Base-by-base conservation (phyloP, 2,113 vertebrate genomes). In the Callionymus lyra region DNA sequence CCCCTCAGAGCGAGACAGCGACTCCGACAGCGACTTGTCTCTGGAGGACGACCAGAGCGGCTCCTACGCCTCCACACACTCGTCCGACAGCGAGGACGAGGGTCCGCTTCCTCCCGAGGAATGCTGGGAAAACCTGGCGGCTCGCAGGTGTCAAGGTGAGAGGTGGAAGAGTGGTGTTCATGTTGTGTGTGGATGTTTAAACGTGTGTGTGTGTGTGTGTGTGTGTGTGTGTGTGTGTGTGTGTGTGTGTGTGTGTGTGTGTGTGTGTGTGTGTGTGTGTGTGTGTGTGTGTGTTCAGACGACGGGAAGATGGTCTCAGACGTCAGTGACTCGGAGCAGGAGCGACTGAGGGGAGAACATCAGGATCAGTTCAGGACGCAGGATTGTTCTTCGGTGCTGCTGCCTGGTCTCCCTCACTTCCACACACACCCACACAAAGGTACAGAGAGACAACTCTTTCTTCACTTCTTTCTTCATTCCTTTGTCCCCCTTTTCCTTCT, bases 11-110 rank as follows among this genome's bases (percentile, higher is more conserved):
- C 85, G 54, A 0, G 90, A 93, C 80, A 91, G 88, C 0, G 93
- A 96, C 71, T 93, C 92, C 0, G 92, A 97, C 80, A 94, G 91
- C 38, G 93, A 97, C 56, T 65, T 96, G 59, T 97, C 93, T 12
- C 68, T 91, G 44, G 93, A 94, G 61, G 92, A 94, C 0, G 92
- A 93, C 63, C 87, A 86, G 44, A 97, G 92, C 4, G 90, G 87
- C 17, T 97, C 92, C 42, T 94, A 86, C 0, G 87, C 89, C 38
- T 94, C 93, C 38, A 90, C 89, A 1, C 90, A 88, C 74, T 96
- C 92, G 1, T 97, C 92, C 0, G 92, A 95, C 74, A 97, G 92
- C 1, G 92, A 92, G 54, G 90, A 92, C 1, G 90, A 90, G 0
- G 87, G 85, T 1, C 76, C 81, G 10, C 86, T 87, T 39, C 72